phyloP scores from a whole-genome alignment of 2,888 invertebrate genomes.

The Agonopterix heracliana region DNA sequence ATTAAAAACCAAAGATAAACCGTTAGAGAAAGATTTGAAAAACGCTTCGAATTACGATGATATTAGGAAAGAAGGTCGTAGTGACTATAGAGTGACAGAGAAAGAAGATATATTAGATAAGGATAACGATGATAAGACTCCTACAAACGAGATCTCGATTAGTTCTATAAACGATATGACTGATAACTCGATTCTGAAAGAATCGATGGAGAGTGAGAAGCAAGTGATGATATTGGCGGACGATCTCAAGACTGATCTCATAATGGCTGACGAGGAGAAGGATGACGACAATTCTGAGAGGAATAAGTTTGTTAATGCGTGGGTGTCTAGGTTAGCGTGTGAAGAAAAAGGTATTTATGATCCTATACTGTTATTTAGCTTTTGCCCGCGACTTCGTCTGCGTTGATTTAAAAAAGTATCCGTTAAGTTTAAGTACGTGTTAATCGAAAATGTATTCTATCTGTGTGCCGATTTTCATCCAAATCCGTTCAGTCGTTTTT shows the following conservation, averaged over 20 bases:
- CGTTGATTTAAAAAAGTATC: too few species aligned
- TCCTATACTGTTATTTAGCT: neutral
- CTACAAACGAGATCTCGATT: constrained; percentile 68
- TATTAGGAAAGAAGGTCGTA: constrained; percentile 42
- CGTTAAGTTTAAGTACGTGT: too few species aligned
- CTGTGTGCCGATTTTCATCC: too few species aligned
- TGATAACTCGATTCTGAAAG: constrained; percentile 65
- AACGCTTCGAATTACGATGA: constrained; percentile 57
- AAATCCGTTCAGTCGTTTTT: too few species aligned
- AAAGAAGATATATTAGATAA: constrained; percentile 49
- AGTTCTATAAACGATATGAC: constrained; percentile 70
- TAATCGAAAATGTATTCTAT: too few species aligned
- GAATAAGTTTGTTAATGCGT: constrained; percentile 69
- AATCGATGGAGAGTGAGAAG: constrained; percentile 69
- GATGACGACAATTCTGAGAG: constrained; percentile 71
- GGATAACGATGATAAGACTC: constrained; percentile 60
- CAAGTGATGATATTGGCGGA: constrained; percentile 62
- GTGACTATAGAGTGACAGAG: constrained; percentile 38
- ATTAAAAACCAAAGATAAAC: constrained; percentile 52
- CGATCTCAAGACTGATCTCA: constrained; percentile 68
- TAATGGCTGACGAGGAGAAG: constrained; percentile 69
- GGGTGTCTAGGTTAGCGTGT: constrained; percentile 64
- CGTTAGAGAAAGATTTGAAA: constrained; percentile 54
- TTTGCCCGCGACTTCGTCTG: too few species aligned
- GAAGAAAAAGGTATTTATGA: constrained; percentile 57